A percentile compares a stretch with the other conserved stretches of the same genome.
phyloP scores from a whole-genome alignment of 2,888 invertebrate genomes.

The Marasmarcha lunaedactyla region DNA sequence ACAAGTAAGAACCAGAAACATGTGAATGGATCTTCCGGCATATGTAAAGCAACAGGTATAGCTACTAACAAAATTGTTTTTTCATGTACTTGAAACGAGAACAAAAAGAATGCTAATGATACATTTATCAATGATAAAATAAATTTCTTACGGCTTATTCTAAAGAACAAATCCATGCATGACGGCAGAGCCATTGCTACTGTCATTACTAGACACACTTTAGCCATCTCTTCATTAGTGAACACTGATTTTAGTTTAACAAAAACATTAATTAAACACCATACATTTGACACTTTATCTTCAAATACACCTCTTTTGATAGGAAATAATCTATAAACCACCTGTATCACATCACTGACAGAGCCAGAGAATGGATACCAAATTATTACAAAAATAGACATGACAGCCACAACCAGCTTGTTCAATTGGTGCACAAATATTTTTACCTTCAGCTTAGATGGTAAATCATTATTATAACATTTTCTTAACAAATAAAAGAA shows the following conservation, averaged over 20 bases:
- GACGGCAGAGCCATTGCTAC: conserved; percentile 74
- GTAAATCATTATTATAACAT: conserved; percentile 53
- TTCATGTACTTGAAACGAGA: conserved; percentile 99
- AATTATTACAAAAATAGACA: conserved; percentile 76
- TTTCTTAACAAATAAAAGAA: conserved; percentile 89
- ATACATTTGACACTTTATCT: conserved; percentile 98
- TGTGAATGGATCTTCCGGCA: conserved; percentile 79
- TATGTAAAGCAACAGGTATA: conserved; percentile 79
- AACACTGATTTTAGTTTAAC: conserved; percentile 83
- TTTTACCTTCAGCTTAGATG: conserved; percentile 41
- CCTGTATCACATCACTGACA: conserved; percentile 57
- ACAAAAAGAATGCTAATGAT: conserved; percentile 92
- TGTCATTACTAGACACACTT: conserved; percentile 75
- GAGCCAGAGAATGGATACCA: conserved; percentile 84
- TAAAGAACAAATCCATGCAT: conserved; percentile 76
- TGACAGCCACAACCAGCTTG: conserved; percentile 74
- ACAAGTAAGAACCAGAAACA: conserved; percentile 85
- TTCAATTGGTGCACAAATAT: conserved; percentile 37
- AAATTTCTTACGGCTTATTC: conserved; percentile 77
- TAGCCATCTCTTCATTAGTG: conserved; percentile 75
- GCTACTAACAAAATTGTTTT: conserved; percentile 92
- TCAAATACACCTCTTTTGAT: conserved; percentile 94
- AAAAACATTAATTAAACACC: conserved; percentile 91
- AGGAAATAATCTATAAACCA: conserved; percentile 89
- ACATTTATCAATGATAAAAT: conserved; percentile 82